A percentile compares a stretch with the other conserved stretches of the same genome.
Conservation (phyloP, 2,113 vertebrate genomes). For the Brachypteracias leptosomus region DNA sequence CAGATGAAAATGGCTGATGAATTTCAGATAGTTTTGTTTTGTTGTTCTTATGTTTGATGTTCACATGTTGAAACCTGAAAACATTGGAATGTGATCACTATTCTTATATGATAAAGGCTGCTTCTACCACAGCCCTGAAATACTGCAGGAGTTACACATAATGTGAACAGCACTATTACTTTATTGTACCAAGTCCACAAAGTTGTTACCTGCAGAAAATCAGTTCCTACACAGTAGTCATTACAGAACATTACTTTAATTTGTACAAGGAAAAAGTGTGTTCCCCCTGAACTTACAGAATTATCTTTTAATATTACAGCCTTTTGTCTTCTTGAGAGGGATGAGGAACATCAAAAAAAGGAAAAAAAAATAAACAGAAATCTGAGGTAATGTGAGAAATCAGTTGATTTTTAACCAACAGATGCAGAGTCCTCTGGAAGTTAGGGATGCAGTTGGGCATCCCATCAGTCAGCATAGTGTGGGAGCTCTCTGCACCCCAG, state of each 20-base stretch:
- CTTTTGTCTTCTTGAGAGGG: not conserved
- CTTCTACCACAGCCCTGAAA: not conserved
- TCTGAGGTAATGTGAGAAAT: not conserved
- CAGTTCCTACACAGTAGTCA: not conserved
- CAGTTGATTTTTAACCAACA: not conserved
- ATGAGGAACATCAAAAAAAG: not conserved
- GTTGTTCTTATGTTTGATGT: not conserved
- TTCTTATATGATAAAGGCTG: not conserved
- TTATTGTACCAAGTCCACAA: not conserved
- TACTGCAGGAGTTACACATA: not conserved
- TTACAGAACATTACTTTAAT: constrained; percentile 21
- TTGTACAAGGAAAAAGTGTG: not conserved
- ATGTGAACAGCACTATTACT: not conserved
- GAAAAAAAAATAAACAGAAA: not conserved
- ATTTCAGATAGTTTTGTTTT: constrained; percentile 11
- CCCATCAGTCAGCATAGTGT: not conserved
- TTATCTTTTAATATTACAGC: not conserved
- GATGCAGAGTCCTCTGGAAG: not conserved
- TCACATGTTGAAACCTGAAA: not conserved
- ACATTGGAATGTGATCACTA: not conserved
- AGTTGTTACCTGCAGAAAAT: constrained; percentile 32
- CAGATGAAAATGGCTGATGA: not conserved
- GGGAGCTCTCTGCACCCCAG: not conserved
- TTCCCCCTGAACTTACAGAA: not conserved
- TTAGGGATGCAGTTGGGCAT: not conserved